Percentiles rank a stretch among this genome's conserved stretches.
Conservation (phyloP, 2,888 invertebrate genomes). For the Minunthozetes semirufus region DNA sequence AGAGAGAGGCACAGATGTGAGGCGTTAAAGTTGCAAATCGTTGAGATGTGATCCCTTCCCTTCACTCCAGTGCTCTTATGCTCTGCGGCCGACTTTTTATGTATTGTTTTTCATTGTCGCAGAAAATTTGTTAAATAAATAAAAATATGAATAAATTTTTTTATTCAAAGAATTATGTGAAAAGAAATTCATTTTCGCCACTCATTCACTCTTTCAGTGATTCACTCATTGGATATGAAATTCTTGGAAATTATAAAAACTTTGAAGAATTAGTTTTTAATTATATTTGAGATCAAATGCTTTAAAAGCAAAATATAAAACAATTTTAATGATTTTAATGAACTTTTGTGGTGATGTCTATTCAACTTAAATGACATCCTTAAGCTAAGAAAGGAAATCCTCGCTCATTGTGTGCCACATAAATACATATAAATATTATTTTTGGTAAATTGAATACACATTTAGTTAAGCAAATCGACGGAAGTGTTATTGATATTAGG, state of each 20-base stretch:
- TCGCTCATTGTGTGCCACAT: neutral
- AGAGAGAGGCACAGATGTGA: slow-evolving; percentile 12
- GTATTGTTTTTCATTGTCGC: slow-evolving; percentile 2
- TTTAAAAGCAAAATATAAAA: neutral
- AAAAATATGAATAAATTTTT: neutral
- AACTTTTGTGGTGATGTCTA: neutral
- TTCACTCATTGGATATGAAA: neutral
- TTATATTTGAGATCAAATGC: neutral
- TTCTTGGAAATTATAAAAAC: neutral
- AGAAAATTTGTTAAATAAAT: neutral
- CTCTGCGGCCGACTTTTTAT: neutral
- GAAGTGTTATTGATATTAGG: slow-evolving; percentile 20
- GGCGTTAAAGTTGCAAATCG: slow-evolving; percentile 11
- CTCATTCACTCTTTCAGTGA: too few relatives aligned
- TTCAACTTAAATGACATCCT: slow-evolving; percentile 26
- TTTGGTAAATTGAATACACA: slow-evolving; percentile 21
- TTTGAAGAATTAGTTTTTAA: neutral
- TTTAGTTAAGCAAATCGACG: slow-evolving; percentile 23
- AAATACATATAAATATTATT: slow-evolving; percentile 24
- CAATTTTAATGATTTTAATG: slow-evolving; percentile 22
- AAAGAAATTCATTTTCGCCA: neutral
- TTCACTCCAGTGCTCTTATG: neutral
- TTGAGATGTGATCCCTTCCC: neutral
- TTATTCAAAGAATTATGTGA: neutral
- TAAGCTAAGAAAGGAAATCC: slow-evolving; percentile 28